Base-by-base conservation (phyloP, 2,888 invertebrate species). In the Caenorhabditis japonica region DNA sequence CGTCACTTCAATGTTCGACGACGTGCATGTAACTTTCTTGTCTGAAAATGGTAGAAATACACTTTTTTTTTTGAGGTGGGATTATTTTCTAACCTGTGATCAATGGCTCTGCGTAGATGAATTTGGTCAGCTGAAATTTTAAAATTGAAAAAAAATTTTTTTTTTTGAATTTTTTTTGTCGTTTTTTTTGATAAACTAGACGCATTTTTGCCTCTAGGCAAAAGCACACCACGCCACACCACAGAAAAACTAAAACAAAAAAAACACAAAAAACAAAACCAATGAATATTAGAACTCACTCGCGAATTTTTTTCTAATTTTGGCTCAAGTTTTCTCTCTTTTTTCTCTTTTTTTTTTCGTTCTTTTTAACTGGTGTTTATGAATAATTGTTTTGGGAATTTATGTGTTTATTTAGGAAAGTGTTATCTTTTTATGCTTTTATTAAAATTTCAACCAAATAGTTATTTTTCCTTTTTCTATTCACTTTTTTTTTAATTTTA, bases 1-100 rank as follows among this genome's bases (percentile, higher is more conserved):
- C 5, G 64, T 59, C 8, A 84, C 80, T 27, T 79, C 76, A 73
- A 84, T 84, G 12, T 75, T 71, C 10, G 75, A 61, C 2, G 81
- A 69, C 1, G 78, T 66, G 47, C 84, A 84, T 21, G 66, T 59
- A 1, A 84, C 84, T 52, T 76, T 70, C 5, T 77, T 73, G 8
- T 83, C 83, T 80, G 70, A 49, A 72, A n/a, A n/a, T n/a, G n/a
- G n/a, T n/a, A n/a, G n/a, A n/a, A n/a, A n/a, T n/a, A n/a, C n/a
- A n/a, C n/a, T n/a, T n/a, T n/a, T n/a, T n/a, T n/a, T n/a, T n/a
- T n/a, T n/a, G n/a, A n/a, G n/a, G n/a, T n/a, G n/a, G n/a, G n/a
- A n/a, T n/a, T n/a, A 46, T 34, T 36, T 44, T 30, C 55, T 15
- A 43, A 68, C 70, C 70, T 49, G 53, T 70, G 30, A 70, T 70